Evolutionary conservation across 2,797 vertebrate genomes (phyloP).

Genomic region (Neopelma chrysocephalum): DNA sequence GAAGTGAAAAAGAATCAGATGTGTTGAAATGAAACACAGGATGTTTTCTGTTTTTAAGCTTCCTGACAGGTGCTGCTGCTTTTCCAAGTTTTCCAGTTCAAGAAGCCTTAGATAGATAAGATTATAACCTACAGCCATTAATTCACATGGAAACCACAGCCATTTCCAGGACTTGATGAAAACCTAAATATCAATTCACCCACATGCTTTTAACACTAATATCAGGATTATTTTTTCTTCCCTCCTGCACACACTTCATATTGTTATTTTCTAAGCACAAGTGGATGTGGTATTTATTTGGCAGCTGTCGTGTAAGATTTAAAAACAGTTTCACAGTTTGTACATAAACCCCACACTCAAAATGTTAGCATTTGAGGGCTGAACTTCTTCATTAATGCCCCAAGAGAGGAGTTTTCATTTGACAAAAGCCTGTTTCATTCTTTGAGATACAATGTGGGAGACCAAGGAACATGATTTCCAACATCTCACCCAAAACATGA

Average conservation of each 20-base stretch:
- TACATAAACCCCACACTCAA: background rate
- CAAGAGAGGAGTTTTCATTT: background rate
- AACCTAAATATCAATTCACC: background rate
- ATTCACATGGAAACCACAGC: background rate
- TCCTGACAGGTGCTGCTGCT: background rate
- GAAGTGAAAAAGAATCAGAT: background rate
- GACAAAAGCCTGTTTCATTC: background rate
- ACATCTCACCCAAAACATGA: accelerated
- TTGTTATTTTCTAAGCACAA: background rate
- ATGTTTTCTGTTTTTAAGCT: background rate
- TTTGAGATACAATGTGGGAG: background rate
- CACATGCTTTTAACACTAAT: background rate
- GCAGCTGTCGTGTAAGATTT: background rate
- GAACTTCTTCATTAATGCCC: background rate
- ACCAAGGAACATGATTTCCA: background rate
- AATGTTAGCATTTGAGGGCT: background rate
- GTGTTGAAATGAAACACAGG: background rate
- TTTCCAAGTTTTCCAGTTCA: background rate
- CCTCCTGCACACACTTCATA: background rate
- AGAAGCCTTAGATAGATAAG: background rate
- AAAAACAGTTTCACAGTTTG: background rate
- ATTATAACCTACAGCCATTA: background rate
- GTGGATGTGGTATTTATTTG: background rate
- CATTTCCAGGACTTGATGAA: background rate
- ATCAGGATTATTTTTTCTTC: background rate